Evolutionary conservation across 92 coral and sea anemone species (phyloP), one percentile per base, ranked within the genome.

Genomic region (Epizoanthus ramosus): DNA sequence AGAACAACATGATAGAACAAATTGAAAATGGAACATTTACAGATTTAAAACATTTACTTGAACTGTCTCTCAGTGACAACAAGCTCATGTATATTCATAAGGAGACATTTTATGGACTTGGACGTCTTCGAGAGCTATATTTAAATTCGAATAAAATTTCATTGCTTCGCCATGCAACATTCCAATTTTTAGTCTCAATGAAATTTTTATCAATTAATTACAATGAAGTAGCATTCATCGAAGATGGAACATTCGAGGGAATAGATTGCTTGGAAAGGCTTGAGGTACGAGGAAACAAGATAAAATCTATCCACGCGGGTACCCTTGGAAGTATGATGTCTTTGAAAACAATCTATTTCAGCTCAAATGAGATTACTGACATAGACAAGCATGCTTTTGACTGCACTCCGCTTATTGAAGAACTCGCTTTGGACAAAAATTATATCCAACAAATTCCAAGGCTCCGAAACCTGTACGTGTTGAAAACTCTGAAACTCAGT

Each of bases 21-120:
- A 91, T 93, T 43, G 85, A 89, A 68, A 54, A 73, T 43, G 89
- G 91, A 57, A 41, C 94, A 16, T 93, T 93, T 72, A 22, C 2
- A 0, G 70, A 77, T 77, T 43, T 77, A 13, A 57, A 61, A 77
- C 13, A 77, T 41, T 71, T 77, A 35, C 63, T 60, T 25, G 2
- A 41, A 28, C 16, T 77, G 8, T 28, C 41, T 21, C 82, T 77
- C 24, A 21, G 23, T 22, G 7, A 61, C 43, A 77, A 77, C 71
- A 41, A 77, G 17, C 14, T 77, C 3, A 41, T 71, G 18, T 22
- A 61, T 19, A 2, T 77, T 16, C 39, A 31, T 25, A 65, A 60
- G 52, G 58, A 23, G 13, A 77, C 82, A 19, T 77, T 77, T 77
- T 19, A 6, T 37, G 73, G 84, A 4, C 93, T 88, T 54, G 24